Conservation (phyloP, 2,888 invertebrate genomes). For the Proisotoma minuta region DNA sequence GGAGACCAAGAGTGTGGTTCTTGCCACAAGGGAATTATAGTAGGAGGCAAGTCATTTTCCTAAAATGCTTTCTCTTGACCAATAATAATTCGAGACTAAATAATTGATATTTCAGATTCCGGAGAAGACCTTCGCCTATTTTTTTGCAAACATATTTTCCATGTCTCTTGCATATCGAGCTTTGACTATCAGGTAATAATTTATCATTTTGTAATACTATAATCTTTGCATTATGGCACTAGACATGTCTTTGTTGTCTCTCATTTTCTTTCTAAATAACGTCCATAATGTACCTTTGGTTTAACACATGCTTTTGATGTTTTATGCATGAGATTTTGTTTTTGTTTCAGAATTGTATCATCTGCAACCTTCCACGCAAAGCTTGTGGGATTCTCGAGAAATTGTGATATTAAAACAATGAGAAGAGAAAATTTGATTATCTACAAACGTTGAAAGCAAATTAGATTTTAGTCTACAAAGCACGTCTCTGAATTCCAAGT, state of each 20-base stretch:
- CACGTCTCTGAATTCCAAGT: slow-evolving; percentile 2
- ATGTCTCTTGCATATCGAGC: slow-evolving; percentile 69
- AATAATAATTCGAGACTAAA: slow-evolving; percentile 27
- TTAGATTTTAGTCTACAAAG: slow-evolving; percentile 11
- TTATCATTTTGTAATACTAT: not conserved
- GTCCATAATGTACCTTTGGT: not conserved
- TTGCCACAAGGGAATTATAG: slow-evolving; percentile 71
- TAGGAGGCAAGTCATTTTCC: slow-evolving; percentile 57
- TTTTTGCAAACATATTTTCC: slow-evolving; percentile 85
- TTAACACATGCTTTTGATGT: slow-evolving; percentile 3
- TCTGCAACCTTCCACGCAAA: slow-evolving; percentile 52
- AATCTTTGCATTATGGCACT: not conserved
- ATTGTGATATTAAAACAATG: slow-evolving; percentile 30
- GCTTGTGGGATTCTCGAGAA: slow-evolving; percentile 42
- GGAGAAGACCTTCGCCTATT: slow-evolving; percentile 72
- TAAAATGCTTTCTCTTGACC: slow-evolving; percentile 5
- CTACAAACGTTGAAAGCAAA: slow-evolving; percentile 3
- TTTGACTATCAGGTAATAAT: slow-evolving; percentile 44
- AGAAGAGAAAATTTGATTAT: slow-evolving; percentile 8
- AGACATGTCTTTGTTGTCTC: not conserved
- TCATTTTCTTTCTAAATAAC: not conserved
- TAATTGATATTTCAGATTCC: slow-evolving; percentile 64
- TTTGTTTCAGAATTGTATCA: slow-evolving; percentile 56
- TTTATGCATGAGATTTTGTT: slow-evolving; percentile 17
- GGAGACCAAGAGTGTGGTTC: slow-evolving; percentile 74